Conservation (phyloP, 2,113 vertebrate genomes). For the Phaetusa simplex region DNA sequence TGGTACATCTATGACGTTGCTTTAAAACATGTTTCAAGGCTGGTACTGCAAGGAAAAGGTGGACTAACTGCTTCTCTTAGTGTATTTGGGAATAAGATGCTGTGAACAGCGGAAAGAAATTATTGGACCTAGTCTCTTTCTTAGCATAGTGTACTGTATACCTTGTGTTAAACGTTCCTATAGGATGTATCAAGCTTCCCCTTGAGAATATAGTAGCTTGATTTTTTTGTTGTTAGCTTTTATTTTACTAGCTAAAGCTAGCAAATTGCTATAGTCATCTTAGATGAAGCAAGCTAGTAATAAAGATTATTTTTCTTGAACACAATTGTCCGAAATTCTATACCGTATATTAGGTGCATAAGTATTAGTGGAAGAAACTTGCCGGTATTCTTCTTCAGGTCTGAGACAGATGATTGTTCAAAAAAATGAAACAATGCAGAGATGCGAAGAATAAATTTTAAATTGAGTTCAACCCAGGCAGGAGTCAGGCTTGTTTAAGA, state of each 20-base stretch:
- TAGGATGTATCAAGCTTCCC: neutral
- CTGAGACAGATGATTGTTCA: neutral
- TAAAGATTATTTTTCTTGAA: neutral
- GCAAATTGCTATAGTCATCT: neutral
- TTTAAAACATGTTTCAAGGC: neutral
- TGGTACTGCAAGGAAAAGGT: neutral
- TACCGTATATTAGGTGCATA: neutral
- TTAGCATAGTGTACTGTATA: neutral
- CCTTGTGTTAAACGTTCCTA: neutral
- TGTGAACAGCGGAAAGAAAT: neutral
- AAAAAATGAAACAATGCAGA: neutral
- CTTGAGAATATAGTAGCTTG: neutral
- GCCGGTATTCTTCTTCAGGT: neutral
- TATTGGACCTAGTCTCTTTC: rapidly evolving
- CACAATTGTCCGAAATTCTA: neutral
- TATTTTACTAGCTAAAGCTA: neutral
- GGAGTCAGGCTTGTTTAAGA: neutral
- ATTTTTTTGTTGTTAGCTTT: neutral
- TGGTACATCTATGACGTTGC: neutral
- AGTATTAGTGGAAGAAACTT: neutral
- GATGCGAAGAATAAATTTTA: neutral
- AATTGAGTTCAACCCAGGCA: neutral
- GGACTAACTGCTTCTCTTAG: neutral
- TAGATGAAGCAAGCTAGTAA: too few species aligned
- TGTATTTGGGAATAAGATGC: neutral